A percentile compares a stretch with the other conserved stretches of the same genome.
Conservation (phyloP, 2,888 invertebrate genomes). For the Hypsopygia costalis region DNA sequence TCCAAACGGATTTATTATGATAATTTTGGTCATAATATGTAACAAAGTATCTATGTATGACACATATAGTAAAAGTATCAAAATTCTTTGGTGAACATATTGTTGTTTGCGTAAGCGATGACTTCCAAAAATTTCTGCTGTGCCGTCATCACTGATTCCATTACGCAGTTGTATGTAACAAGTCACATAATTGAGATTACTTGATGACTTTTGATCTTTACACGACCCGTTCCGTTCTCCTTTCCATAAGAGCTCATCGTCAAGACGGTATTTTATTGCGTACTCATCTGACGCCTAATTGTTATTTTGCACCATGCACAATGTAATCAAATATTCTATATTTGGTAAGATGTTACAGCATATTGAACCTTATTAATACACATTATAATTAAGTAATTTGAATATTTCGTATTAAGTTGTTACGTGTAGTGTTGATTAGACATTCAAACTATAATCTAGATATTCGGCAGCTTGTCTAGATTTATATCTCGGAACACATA, state of each 20-base stretch:
- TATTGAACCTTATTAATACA: too few relatives aligned
- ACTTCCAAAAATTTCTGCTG: not conserved
- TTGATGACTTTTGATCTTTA: not conserved
- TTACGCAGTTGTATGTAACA: not conserved
- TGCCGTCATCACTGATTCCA: not conserved
- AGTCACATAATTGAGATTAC: not conserved
- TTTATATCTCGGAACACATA: too few relatives aligned
- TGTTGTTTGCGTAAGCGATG: constrained; percentile 6
- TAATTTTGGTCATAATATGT: constrained; percentile 15
- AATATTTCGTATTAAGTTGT: too few relatives aligned
- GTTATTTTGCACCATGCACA: not conserved
- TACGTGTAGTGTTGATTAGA: too few relatives aligned
- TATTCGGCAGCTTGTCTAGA: too few relatives aligned
- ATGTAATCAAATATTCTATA: not conserved
- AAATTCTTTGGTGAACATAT: not conserved
- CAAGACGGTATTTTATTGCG: too few relatives aligned
- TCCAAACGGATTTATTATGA: constrained; percentile 26
- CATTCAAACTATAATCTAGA: too few relatives aligned
- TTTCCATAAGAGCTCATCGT: not conserved
- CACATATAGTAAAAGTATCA: too few relatives aligned
- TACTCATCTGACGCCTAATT: not conserved
- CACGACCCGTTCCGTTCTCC: not conserved
- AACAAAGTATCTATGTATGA: too few relatives aligned
- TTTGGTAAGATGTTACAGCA: too few relatives aligned
- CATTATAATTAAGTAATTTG: too few relatives aligned